Evolutionary conservation across 2,888 invertebrate genomes (phyloP).

Genomic region (Folsomia candida): DNA sequence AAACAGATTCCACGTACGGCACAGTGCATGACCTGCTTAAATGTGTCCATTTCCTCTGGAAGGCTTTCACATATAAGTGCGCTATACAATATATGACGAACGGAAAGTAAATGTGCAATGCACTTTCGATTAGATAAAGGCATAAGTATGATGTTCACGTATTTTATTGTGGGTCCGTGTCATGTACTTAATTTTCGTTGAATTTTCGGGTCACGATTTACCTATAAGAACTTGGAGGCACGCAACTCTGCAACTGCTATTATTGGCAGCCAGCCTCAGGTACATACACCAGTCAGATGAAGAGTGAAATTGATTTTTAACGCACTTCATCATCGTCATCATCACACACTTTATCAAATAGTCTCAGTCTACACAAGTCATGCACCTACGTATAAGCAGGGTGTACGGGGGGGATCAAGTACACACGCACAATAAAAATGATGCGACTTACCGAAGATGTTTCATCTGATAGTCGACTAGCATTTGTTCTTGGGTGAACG

Average conservation of each 20-base stretch:
- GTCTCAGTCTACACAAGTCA: too few relatives aligned
- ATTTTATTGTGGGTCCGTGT: constrained; percentile 42
- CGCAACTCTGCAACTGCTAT: not conserved
- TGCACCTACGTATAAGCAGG: too few relatives aligned
- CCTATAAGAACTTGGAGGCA: constrained; percentile 1
- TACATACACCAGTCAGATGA: not conserved
- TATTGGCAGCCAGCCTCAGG: too few relatives aligned
- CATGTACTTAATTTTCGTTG: constrained; percentile 40
- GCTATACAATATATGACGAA: too few relatives aligned
- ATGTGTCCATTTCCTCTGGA: constrained; percentile 23
- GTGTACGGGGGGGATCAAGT: too few relatives aligned
- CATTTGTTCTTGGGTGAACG: constrained; percentile 38
- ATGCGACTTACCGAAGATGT: constrained; percentile 32
- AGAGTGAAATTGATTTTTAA: not conserved
- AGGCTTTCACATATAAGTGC: too few relatives aligned
- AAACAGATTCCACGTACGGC: constrained; percentile 21
- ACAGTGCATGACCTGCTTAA: constrained; percentile 1
- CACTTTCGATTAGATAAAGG: constrained; percentile 13
- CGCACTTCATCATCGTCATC: not conserved
- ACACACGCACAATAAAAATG: too few relatives aligned
- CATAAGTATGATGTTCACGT: constrained; percentile 45
- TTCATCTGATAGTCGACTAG: constrained; percentile 40
- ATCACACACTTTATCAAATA: not conserved
- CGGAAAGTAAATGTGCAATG: constrained; percentile 18
- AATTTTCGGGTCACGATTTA: constrained; percentile 45